These are phyloP conservation scores for Plutomurus gul DNA, from an alignment of 1,140 invertebrate species.

Conservation along the genomic window DNA sequence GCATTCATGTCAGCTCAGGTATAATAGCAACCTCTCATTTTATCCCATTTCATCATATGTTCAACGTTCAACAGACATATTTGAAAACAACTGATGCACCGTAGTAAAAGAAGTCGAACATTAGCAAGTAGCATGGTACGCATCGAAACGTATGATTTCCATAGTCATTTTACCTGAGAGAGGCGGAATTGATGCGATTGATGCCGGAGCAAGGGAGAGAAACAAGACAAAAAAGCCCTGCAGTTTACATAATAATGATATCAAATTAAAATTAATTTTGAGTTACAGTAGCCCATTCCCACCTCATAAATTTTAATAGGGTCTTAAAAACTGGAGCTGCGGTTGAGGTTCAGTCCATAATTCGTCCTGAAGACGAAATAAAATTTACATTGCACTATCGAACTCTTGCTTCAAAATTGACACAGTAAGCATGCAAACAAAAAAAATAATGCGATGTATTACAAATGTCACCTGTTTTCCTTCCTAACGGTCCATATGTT, in stretches of 20 bases:
- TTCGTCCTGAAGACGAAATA: too few relatives aligned
- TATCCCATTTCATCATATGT: neutral
- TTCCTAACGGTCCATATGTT: too few relatives aligned
- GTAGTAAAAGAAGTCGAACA: neutral
- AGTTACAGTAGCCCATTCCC: conserved; percentile 34
- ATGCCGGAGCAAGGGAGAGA: neutral
- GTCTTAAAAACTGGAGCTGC: too few relatives aligned
- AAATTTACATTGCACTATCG: too few relatives aligned
- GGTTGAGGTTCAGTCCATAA: too few relatives aligned
- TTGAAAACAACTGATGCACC: too few relatives aligned
- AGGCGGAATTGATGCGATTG: neutral
- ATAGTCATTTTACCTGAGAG: neutral
- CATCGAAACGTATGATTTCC: conserved; percentile 23
- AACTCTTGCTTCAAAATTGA: too few relatives aligned
- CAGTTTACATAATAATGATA: conserved; percentile 28
- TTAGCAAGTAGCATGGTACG: too few relatives aligned
- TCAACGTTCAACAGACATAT: neutral
- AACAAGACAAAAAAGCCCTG: neutral
- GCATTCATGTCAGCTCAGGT: neutral
- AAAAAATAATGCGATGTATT: too few relatives aligned
- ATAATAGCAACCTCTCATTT: conserved; percentile 25
- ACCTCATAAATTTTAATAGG: conserved; percentile 31
- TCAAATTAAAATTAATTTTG: conserved; percentile 38
- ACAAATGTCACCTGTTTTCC: too few relatives aligned
- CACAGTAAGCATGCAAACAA: too few relatives aligned